Base-by-base conservation (phyloP, 92 coral and sea anemone genomes). In the Anthopleura xanthogrammica region DNA sequence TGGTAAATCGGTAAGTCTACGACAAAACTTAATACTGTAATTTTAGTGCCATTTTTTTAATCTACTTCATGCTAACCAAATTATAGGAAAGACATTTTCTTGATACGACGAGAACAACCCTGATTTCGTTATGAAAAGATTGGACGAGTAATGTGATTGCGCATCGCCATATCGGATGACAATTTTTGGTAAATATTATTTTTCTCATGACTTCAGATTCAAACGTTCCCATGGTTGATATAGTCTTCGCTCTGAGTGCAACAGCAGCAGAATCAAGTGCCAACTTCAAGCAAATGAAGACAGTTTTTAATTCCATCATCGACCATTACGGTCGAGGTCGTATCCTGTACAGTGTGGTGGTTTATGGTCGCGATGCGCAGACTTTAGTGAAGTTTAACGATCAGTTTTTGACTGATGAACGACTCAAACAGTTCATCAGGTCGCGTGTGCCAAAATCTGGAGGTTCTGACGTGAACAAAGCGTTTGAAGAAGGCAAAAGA, bases 221-320 rank as follows among this genome's bases (percentile, higher is more conserved):
- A 79, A 54, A 71, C 8, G 77, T 79, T 12, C 83, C 88, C 29
- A 85, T 78, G 83, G 81, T 93, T 43, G 95, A 91, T 62, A 74
- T 93, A 46, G 89, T 80, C 22, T 93, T 91, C 76, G 97, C 93
- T 20, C 71, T 91, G 23, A 83, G 89, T 83, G 97, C 97, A 29
- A 86, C 89, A 23, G 86, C 91, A 23, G 65, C 80, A 70, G 88
- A 77, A 39, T 86, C 93, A 16, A 82, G 54, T 46, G 83, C 91
- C 9, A 89, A 87, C 86, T 91, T 93, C 77, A 71, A 71, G 84
- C 83, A 85, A 75, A 89, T 96, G 89, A 94, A 92, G 78, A 88
- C 89, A 52, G 86, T 91, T 41, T 84, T 95, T 11, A 87, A 84
- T 54, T 90, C 83, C 40, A 92, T 95, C 79, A 58, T 94, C 14